A percentile compares a stretch with the other conserved stretches of the same genome.
These are phyloP conservation scores for Anableps anableps DNA, from an alignment of 2,797 vertebrate genomes.

Conservation along the genomic window DNA sequence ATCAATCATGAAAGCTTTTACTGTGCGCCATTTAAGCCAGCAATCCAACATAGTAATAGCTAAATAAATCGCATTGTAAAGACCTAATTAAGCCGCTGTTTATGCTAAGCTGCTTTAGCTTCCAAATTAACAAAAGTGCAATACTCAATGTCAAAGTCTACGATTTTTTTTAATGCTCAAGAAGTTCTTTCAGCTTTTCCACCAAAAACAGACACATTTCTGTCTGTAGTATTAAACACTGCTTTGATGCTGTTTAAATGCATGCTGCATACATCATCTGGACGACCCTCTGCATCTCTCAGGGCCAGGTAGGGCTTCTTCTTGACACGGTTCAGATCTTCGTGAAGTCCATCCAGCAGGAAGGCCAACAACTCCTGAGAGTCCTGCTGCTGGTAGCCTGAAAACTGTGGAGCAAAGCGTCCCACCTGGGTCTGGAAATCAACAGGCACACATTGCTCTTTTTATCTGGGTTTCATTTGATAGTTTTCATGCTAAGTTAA, in stretches of 20 bases:
- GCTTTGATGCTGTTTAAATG: neutral
- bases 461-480: neutral
- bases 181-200: neutral
- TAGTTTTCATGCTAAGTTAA: neutral
- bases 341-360: conserved; percentile 93
- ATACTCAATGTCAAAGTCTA: neutral
- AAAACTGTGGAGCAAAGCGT: conserved; percentile 96
- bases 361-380: conserved; percentile 97
- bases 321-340: conserved; percentile 97
- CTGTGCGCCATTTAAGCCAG: conserved; percentile 5
- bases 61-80: neutral
- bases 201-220: neutral
- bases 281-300: conserved; percentile 92
- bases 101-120: too few relatives aligned
- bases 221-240: neutral
- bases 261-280: conserved; percentile 85
- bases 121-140: neutral
- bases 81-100: too few relatives aligned
- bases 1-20: neutral
- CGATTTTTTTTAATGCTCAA: neutral
- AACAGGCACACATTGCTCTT: neutral
- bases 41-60: neutral
- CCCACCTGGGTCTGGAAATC: conserved; percentile 91
- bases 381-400: conserved; percentile 98
- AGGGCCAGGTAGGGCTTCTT: conserved; percentile 96